Evolutionary conservation across 2,113 vertebrate species (phyloP), one percentile per base, ranked within the genome.

Genomic region (Dicentrarchus labrax): DNA sequence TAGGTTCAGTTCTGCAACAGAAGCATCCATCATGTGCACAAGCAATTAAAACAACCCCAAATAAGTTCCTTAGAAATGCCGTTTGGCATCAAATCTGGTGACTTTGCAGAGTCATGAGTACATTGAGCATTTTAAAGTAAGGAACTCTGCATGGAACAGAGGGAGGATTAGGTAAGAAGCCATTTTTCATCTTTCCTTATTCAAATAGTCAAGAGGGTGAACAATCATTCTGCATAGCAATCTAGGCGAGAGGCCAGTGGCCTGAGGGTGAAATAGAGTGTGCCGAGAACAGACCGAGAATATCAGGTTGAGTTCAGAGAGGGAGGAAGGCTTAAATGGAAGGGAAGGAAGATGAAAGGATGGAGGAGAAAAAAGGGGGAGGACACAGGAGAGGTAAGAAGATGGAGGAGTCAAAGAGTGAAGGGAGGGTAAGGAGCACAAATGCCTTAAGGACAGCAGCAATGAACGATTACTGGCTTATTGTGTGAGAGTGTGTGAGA

Each of bases 171-270:
- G 50, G 78, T 51, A 17, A 57, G 36, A 75, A 53, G 62, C 8
- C 15, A 61, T 66, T 78, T 85, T 81, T 75, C 65, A 72, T 71
- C 61, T 75, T 21, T 78, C 57, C 54, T 79, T 57, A 79, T 73
- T 80, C 39, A 86, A 54, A 76, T 50, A 57, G 75, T 75, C 62
- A 47, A 19, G 51, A 36, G 41, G 74, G 64, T 56, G 15, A 80
- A 56, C 78, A 75, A 75, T 66, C 39, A 47, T 61, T 80, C 59
- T 41, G 60, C 53, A 59, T 19, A 74, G n/a, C 41, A 45, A 61
- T 72, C 45, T 17, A 61, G 68, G 67, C 13, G 5, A 60, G 74
- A 60, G 62, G 57, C 82, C 60, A 74, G 15, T 5, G 51, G 65
- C 74, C 76, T 64, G 24, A 84, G 69, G 70, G 41, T 57, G 30